Evolutionary conservation across 2,113 vertebrate species (phyloP), one percentile per base, ranked within the genome.

Genomic region (Diadophis punctatus): DNA sequence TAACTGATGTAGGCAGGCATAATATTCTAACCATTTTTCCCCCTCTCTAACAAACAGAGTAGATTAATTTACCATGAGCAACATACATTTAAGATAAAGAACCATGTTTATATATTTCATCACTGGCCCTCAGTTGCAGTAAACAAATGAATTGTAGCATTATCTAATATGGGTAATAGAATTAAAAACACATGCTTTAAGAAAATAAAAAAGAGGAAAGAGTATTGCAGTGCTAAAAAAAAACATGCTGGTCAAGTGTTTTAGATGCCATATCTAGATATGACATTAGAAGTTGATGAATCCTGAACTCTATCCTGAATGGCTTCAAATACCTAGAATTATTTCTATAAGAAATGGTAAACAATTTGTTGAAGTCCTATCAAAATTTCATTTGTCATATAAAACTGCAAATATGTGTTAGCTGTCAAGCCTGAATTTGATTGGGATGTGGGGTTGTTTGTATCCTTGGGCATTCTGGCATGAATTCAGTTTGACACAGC

Each of bases 1-100:
- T 94, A 97, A 90, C 93, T 94, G 92, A 68, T 86, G 91, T 90
- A 92, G 90, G 91, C 92, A 86, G 92, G 94, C 80, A 94, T 92
- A 95, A 94, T 96, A 96, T 95, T 96, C 93, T 93, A 95, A 87
- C 91, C 89, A 86, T 94, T 95, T 94, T 90, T 93, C 95, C 94
- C 22, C 55, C 11, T 55, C 10, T 30, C 22, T 92, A 94, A 89
- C 93, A 52, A 92, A 52, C 93, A 93, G 87, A 93, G 92, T 89
- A 95, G 55, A 96, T 94, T 94, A 95, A 96, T 94, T 94, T 94
- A 93, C 90, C 84, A 92, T 89, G 74, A 93, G 56, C 74, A 94
- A 92, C 93, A 89, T 94, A 90, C 91, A 94, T 95, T 94, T 94
- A 87, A 93, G 92, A 95, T 94, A 95, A 95, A 93, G 68, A 94